These are phyloP conservation scores for Bombyx huttoni DNA, from an alignment of 2,888 invertebrate genomes.

Conservation along the genomic window DNA sequence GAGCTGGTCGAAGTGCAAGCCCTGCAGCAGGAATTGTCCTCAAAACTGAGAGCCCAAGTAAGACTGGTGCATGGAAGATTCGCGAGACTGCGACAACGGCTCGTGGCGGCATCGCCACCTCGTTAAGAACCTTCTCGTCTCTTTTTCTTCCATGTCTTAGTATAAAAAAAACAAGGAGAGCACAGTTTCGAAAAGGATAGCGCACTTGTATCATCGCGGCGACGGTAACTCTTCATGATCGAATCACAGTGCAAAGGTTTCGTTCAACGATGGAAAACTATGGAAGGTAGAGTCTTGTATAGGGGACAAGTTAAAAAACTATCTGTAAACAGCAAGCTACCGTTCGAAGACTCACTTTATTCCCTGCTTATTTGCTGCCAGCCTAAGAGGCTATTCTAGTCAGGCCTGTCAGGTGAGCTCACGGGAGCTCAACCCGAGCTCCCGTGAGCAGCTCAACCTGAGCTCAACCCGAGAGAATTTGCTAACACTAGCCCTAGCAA, in stretches of 20 bases:
- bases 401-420: too few species aligned
- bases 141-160: constrained; percentile 7
- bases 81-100: constrained; percentile 78
- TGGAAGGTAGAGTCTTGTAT: background rate
- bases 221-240: background rate
- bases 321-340: too few species aligned
- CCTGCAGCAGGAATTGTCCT: constrained; percentile 82
- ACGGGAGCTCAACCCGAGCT: too few species aligned
- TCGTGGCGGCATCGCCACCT: constrained; percentile 67
- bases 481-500: too few species aligned
- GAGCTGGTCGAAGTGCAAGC: constrained; percentile 87
- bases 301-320: background rate
- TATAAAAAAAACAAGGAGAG: background rate
- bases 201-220: background rate
- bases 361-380: too few species aligned
- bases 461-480: too few species aligned
- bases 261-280: too few species aligned
- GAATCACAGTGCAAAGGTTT: background rate
- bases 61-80: constrained; percentile 82
- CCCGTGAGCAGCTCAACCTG: too few species aligned
- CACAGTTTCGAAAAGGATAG: background rate
- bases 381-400: too few species aligned
- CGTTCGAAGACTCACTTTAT: too few species aligned
- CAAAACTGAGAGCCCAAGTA: constrained; percentile 80
- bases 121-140: constrained; percentile 15